Base-by-base conservation (phyloP, 1,140 invertebrate genomes). In the Chymomyza costata region DNA sequence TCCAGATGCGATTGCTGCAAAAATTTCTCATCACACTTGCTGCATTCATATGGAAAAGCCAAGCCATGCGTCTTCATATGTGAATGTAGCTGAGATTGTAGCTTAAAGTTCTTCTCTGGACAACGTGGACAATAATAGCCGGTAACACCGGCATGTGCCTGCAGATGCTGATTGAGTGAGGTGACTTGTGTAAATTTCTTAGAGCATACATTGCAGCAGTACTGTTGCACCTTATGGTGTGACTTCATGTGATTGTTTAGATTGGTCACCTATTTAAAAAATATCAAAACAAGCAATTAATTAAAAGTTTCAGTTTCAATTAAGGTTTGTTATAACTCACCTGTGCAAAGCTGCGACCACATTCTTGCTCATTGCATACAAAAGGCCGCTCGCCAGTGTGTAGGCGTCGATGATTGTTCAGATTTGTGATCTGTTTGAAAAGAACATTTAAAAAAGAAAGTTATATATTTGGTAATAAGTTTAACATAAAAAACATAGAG, bases 321-420 rank as follows among this genome's bases (percentile, higher is more conserved):
- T 7, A 2, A 1, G 1, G 15, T 46, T 17, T n/a, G 41, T 45
- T 13, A 32, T 13, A 11, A 28, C 53, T 55, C 28, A 89, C 88
- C 86, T 89, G 89, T 1, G 88, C 88, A 69, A 89, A 89, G 0
- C 88, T 89, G 59, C 89, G 88, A 48, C 87, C 87, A 65, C 89
- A 90, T 21, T 89, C 88, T 0, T 87, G 87, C 64, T 89, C 89
- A 21, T 88, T 88, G 68, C 89, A 90, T 0, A 88, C 89, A 66
- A 89, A 90, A 0, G 88, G 89, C 15, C 88, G 78, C 62, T 90
- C 89, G 10, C 89, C 89, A 15, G 88, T 90, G 47, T 90, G 89
- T 13, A 90, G 78, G 37, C 89, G 86, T 13, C 89, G 87, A 68
- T 90, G 89, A 78, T 89, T 90, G 61, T 90, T 90, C 45, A 90